Percentiles rank a stretch among this genome's conserved stretches.
phyloP scores from a whole-genome alignment of 2,797 vertebrate species.

The Pseudochromis fuscus region DNA sequence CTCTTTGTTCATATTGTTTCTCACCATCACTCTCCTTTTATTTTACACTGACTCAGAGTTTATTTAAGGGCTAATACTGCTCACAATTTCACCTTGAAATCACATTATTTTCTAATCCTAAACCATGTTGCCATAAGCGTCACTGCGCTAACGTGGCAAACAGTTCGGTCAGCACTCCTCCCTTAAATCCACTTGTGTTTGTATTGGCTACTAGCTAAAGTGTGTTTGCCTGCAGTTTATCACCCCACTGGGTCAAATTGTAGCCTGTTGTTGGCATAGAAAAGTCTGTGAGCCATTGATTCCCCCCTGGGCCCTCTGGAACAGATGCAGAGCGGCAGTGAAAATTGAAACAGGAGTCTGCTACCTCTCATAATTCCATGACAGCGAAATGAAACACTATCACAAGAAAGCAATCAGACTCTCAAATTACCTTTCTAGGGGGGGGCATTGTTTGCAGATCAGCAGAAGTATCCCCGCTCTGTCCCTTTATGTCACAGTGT shows the following conservation, averaged over 20 bases:
- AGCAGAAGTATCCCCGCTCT: conserved; percentile 60
- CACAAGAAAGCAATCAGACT: conserved; percentile 80
- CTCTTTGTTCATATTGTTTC: not conserved
- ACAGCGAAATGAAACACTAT: conserved; percentile 75
- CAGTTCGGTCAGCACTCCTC: conserved; percentile 28
- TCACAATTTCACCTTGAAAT: conserved; percentile 35
- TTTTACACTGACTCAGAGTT: conserved; percentile 5
- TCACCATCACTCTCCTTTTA: conserved; percentile 11
- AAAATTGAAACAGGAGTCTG: conserved; percentile 74
- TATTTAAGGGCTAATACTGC: conserved; percentile 34
- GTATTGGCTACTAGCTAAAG: conserved; percentile 45
- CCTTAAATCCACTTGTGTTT: conserved; percentile 53
- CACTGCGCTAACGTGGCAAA: not conserved
- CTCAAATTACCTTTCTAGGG: conserved; percentile 77
- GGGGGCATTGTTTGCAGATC: conserved; percentile 71
- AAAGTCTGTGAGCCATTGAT: conserved; percentile 64
- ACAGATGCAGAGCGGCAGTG: conserved; percentile 64
- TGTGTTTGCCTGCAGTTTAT: conserved; percentile 67
- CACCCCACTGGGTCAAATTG: conserved; percentile 66
- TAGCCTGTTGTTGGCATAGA: conserved; percentile 62
- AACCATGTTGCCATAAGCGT: conserved; percentile 10
- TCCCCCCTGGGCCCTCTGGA: conserved; percentile 53
- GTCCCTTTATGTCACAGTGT: conserved; percentile 60
- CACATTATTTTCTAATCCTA: conserved; percentile 41
- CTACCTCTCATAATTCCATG: conserved; percentile 74